phyloP scores from a whole-genome alignment of 2,797 vertebrate genomes.

The Nannoperca australis region DNA sequence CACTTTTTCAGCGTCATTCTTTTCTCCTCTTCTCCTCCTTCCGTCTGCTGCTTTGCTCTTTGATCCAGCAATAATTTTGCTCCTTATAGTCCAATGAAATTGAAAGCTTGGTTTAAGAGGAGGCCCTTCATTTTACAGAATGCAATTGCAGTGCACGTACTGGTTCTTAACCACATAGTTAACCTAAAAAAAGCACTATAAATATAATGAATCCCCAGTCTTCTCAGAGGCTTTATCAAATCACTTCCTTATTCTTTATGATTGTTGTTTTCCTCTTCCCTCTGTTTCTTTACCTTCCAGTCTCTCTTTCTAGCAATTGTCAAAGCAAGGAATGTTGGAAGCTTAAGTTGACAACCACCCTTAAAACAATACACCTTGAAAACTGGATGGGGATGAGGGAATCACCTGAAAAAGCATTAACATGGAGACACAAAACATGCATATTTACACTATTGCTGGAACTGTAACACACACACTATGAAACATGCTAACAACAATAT shows the following conservation, averaged over 20 bases:
- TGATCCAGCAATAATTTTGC: constrained; percentile 25
- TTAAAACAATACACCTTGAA: constrained; percentile 42
- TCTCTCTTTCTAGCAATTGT: not conserved
- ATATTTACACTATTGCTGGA: not conserved
- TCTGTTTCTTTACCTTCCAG: constrained; percentile 1
- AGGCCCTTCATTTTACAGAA: constrained; percentile 16
- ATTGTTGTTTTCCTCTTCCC: not conserved
- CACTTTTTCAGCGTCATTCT: constrained; percentile 36
- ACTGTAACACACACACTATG: not conserved
- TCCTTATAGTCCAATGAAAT: constrained; percentile 31
- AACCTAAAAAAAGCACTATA: not conserved
- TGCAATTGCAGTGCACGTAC: constrained; percentile 2
- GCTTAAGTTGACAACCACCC: constrained; percentile 25
- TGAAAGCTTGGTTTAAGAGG: constrained; percentile 19
- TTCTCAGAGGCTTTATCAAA: constrained; percentile 21
- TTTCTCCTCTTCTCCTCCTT: not conserved
- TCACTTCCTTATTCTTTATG: constrained; percentile 2
- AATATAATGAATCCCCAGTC: constrained; percentile 15
- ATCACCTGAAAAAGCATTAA: not conserved
- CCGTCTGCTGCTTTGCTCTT: constrained; percentile 24
- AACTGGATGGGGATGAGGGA: not conserved
- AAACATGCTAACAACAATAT: constrained; percentile 24
- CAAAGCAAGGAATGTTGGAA: not conserved
- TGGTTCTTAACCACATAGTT: not conserved
- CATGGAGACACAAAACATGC: not conserved